Evolutionary conservation across 2,888 invertebrate species (phyloP).

Genomic region (Agrypnus murinus): DNA sequence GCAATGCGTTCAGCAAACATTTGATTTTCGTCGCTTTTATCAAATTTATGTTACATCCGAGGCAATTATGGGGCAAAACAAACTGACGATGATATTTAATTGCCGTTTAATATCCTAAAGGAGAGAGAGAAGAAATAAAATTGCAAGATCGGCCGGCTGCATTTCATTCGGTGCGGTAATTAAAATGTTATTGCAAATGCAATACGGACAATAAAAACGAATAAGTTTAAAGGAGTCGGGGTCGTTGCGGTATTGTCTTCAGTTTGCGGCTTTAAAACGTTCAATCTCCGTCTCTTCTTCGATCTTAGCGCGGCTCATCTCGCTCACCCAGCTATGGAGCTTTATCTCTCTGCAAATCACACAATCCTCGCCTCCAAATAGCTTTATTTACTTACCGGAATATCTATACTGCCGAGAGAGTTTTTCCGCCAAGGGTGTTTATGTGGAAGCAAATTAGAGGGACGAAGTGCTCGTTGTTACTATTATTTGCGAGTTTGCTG

Average conservation of each 20-base stretch:
- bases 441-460: constrained; percentile 62
- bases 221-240: constrained; percentile 34
- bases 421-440: constrained; percentile 60
- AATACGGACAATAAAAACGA: constrained; percentile 30
- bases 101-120: not conserved
- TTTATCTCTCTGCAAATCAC: constrained; percentile 66
- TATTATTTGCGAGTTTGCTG: constrained; percentile 51
- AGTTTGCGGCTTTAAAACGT: constrained; percentile 63
- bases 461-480: constrained; percentile 55
- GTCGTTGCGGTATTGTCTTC: constrained; percentile 49
- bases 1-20: constrained; percentile 22
- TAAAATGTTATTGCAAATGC: constrained; percentile 46
- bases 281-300: constrained; percentile 61
- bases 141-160: constrained; percentile 7
- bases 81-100: constrained; percentile 16
- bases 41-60: constrained; percentile 12
- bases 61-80: constrained; percentile 24
- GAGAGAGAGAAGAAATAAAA: not conserved
- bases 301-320: constrained; percentile 51
- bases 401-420: constrained; percentile 64
- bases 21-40: constrained; percentile 22
- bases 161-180: constrained; percentile 30
- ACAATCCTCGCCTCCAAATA: constrained; percentile 64
- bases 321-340: constrained; percentile 48
- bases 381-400: constrained; percentile 68